Base-by-base conservation (phyloP, 92 coral and sea anemone species). In the Porites cylindrica region DNA sequence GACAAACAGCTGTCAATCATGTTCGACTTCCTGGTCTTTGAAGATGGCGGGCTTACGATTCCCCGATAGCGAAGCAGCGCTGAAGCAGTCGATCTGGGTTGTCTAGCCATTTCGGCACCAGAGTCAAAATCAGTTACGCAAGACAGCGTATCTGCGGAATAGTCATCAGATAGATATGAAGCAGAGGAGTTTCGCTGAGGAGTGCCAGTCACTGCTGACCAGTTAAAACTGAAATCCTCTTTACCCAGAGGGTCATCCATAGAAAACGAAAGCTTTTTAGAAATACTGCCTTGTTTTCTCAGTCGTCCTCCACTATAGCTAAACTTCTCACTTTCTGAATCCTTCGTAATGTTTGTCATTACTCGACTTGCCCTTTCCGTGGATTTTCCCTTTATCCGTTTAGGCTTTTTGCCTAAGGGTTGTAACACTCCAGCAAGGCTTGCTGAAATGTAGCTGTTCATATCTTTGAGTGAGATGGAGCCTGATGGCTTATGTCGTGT, bases 371-470 rank as follows among this genome's bases (percentile, higher is more conserved):
- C 77, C 23, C 6, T 74, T 51, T 74, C 80, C 87, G 64, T 73
- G 11, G 3, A n/a, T 61, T 76, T 86, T 16, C 85, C 81, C 20
- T 75, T 74, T 13, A 88, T 59, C 21, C 66, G 86, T 64, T 91
- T 91, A 29, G 98, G 93, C 65, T 93, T 95, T 53, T 76, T 90
- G 64, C 92, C 96, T 7, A 95, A 82, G 13, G 98, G 98, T 53
- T 81, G 89, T 26, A 95, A 61, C 81, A 93, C 88, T 16, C 96
- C 98, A 62, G 96, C 98, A 88, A 95, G 91, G 79, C 98, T 82
- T 58, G 93, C 81, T 50, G 96, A 91, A 23, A 95, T 95, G 67
- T 85, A 79, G 47, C 85, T 82, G 69, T 95, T 95, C 98, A 95
- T 95, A 78, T 95, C 92, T 66, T 83, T 89, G 11, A 95, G 81